These are phyloP conservation scores for Chrysolina americana DNA, from an alignment of 2,888 invertebrate species.

Conservation along the genomic window DNA sequence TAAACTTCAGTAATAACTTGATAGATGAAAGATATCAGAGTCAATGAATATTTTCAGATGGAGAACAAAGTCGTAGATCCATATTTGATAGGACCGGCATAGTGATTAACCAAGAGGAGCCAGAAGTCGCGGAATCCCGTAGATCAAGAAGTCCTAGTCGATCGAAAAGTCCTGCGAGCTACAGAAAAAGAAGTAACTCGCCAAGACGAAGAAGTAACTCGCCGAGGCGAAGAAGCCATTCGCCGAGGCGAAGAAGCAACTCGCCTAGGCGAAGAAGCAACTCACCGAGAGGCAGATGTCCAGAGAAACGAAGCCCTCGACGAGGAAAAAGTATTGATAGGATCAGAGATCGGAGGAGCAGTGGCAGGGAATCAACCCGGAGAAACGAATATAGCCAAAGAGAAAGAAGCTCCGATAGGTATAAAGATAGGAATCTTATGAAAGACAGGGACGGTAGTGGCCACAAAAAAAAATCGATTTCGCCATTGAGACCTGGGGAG, in stretches of 20 bases:
- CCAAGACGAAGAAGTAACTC: not conserved
- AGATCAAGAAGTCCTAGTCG: not conserved
- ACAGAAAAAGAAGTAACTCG: constrained; percentile 6
- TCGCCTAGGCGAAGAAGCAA: not conserved
- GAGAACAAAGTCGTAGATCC: constrained; percentile 6
- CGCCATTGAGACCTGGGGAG: constrained; percentile 50
- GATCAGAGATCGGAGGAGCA: constrained; percentile 16
- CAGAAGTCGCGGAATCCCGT: not conserved
- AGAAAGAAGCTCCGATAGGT: constrained; percentile 27
- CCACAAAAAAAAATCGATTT: constrained; percentile 37
- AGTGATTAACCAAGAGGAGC: constrained; percentile 27
- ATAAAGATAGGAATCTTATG: constrained; percentile 20
- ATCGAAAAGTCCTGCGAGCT: constrained; percentile 21
- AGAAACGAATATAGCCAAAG: constrained; percentile 24
- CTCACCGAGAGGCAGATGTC: not conserved
- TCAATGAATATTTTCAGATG: constrained; percentile 24
- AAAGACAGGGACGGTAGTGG: constrained; percentile 23
- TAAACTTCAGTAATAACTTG: not conserved
- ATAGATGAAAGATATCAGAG: not conserved
- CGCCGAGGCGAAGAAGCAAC: not conserved
- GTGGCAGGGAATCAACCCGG: not conserved
- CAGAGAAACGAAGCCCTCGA: not conserved
- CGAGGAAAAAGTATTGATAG: constrained; percentile 15
- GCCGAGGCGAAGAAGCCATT: not conserved
- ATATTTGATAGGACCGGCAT: constrained; percentile 28